Percentiles rank a stretch among this genome's conserved stretches.
Evolutionary conservation across 2,113 vertebrate genomes (phyloP).

Genomic region (Pteropus alecto): DNA sequence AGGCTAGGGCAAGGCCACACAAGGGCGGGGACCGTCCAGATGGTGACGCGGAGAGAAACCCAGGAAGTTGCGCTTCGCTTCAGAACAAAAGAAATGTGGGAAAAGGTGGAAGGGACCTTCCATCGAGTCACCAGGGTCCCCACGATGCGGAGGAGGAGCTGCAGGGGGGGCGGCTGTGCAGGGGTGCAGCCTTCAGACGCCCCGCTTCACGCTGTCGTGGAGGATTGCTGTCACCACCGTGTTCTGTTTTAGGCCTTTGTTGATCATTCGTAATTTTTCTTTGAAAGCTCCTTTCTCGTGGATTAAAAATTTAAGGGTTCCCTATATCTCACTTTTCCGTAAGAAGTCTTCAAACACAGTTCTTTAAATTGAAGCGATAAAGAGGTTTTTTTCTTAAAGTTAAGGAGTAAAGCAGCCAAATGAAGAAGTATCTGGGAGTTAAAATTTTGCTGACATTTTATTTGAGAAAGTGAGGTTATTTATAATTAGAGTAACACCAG

Average conservation of each 20-base stretch:
- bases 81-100: neutral
- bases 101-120: neutral
- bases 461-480: conserved; percentile 74
- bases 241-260: neutral
- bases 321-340: neutral
- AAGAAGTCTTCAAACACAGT: neutral
- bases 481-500: conserved; percentile 77
- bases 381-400: neutral
- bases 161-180: too few relatives aligned
- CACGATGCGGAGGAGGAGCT: too few relatives aligned
- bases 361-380: neutral
- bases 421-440: neutral
- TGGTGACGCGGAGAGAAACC: neutral
- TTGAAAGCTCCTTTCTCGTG: neutral
- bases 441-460: conserved; percentile 64
- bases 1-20: neutral
- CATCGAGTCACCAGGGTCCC: too few relatives aligned
- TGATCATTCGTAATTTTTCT: neutral
- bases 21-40: neutral
- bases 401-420: neutral
- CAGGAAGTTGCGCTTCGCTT: neutral
- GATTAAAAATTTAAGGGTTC: neutral
- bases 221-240: neutral
- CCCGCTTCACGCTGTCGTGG: neutral
- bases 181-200: neutral